Evolutionary conservation across 1,140 invertebrate genomes (phyloP), one percentile per base, ranked within the genome.

Genomic region (Aphelenchoides fujianensis): DNA sequence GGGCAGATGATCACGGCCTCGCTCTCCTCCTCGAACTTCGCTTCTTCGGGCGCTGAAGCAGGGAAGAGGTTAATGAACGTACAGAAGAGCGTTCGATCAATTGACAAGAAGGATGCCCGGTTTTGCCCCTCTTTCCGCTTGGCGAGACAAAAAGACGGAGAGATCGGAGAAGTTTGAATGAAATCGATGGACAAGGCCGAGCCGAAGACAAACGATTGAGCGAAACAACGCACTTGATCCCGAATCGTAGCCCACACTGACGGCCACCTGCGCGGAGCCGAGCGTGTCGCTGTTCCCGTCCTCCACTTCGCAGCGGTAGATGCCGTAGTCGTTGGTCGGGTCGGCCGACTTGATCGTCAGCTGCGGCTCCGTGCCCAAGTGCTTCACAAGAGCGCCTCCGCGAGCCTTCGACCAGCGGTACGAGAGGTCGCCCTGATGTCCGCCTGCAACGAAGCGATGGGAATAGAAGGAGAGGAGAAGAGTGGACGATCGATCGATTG

Each of bases 271-370:
- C 2, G 82, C 82, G 34, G 59, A 62, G 53, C 82, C 82, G 32
- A 83, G 37, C 7, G 73, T 53, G 28, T 83, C 67, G 37, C 82
- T 79, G 36, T 82, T 78, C 35, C 81, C 79, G 67, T 80, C 81
- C 36, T 83, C 82, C 7, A 84, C 81, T 61, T 84, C 77, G 72
- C 82, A 83, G 48, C 81, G 70, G 64, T 83, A 83, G 23, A 83
- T 82, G 32, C 82, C 82, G 62, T 79, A 84, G 41, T 83, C 82
- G 48, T 84, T 81, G 27, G 74, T 73, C 31, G 80, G 82, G 35
- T 83, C 81, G 12, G 82, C 82, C 12, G 53, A 68, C 41, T 82
- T 77, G 34, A 83, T 74, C 9, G 71, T 53, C 28, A 83, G 63
- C 54, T 82, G 79, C 19, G 64, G 61, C 57, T 84, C 72, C 28